phyloP scores from a whole-genome alignment of 2,888 invertebrate genomes.

The Diplolepis rosae region DNA sequence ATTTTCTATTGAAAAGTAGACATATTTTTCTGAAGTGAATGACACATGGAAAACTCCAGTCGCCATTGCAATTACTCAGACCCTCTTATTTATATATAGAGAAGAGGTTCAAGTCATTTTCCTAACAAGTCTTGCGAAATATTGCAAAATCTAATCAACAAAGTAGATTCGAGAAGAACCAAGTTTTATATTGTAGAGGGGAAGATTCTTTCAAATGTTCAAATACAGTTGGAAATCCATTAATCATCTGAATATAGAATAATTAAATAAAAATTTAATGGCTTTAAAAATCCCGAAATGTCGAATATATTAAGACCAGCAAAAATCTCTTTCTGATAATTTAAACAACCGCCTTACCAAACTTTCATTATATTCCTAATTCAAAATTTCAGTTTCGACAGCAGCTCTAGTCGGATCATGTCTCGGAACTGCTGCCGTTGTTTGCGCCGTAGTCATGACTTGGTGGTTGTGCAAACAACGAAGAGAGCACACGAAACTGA shows the following conservation, averaged over 20 bases:
- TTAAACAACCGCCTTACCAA: neutral
- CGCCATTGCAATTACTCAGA: slow-evolving; percentile 11
- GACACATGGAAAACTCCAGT: slow-evolving; percentile 26
- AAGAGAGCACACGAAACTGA: slow-evolving; percentile 75
- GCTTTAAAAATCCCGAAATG: neutral
- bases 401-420: slow-evolving; percentile 79
- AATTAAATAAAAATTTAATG: too few species aligned
- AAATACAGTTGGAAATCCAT: neutral
- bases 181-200: neutral
- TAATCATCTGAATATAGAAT: too few species aligned
- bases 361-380: neutral
- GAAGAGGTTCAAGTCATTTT: neutral
- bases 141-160: neutral
- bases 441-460: slow-evolving; percentile 78
- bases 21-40: slow-evolving; percentile 8
- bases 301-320: neutral
- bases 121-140: neutral
- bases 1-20: neutral
- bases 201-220: neutral
- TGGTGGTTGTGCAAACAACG: slow-evolving; percentile 81
- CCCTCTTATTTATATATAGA: neutral
- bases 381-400: slow-evolving; percentile 74
- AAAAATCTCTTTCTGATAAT: neutral
- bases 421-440: slow-evolving; percentile 78
- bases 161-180: too few species aligned